Evolutionary conservation across 2,888 invertebrate species (phyloP), one percentile per base, ranked within the genome.

Genomic region (Lutraria lutraria): DNA sequence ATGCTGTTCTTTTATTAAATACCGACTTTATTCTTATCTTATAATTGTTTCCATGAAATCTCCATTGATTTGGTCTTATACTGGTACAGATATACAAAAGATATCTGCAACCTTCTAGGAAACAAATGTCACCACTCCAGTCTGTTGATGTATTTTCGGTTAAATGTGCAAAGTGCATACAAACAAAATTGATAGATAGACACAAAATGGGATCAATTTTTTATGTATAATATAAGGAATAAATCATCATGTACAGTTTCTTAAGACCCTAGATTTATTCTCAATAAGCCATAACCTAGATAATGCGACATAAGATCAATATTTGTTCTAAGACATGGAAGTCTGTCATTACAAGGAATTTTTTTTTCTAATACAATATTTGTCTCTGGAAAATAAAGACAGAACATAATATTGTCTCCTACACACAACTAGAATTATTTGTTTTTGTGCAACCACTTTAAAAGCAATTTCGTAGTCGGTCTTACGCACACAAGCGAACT

Each of bases 1-100:
- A 68, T 68, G n/a, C 63, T 68, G 63, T 68, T 25, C 63, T 68
- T 68, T 60, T 68, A 68, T 68, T 25, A 68, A 25, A 68, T 68
- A 68, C 63, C 10, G 25, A 68, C 63, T 68, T 68, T 68, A 25
- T 25, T 25, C 63, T 68, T 68, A 68, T 68, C 63, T 68, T 68
- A 25, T 68, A 68, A 68, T 68, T 68, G 63, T 68, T 68, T 68
- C 63, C 10, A 68, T n/a, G n/a, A 68, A 10, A 68, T 68, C 25
- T 68, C 63, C 25, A 25, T 25, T 4, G 25, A 68, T 43, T 43
- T 43, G 43, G 2, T 43, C 43, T 43, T 43, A 43, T 2, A 43
- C 43, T 43, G 43, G 43, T 2, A 43, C 25, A 25, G 63, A 25
- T 43, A 43, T 68, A 68, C 63, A 68, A 68, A 43, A 68, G 6